Evolutionary conservation across 2,113 vertebrate species (phyloP), one percentile per base, ranked within the genome.

Genomic region (Coracopsis vasa): DNA sequence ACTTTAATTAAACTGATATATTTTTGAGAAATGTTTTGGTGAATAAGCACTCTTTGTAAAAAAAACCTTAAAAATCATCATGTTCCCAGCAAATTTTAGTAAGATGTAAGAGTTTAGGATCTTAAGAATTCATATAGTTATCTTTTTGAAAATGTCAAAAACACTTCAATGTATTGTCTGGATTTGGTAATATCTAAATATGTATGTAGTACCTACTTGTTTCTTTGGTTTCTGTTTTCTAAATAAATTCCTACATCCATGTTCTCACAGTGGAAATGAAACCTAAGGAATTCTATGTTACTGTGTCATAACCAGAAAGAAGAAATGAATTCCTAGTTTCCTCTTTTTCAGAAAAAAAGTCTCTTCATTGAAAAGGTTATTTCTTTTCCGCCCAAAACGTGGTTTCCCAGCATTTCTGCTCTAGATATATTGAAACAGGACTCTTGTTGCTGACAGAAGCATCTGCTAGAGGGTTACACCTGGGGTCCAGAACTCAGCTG

Each of bases 401-500:
- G 11, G 42, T 91, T 94, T 91, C 13, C 35, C 35, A 81, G 47
- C 8, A 79, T 71, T 88, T 79, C 42, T 74, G 15, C 61, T 60
- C 47, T 28, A 70, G 19, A 25, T 50, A 81, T 80, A 74, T 72
- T 67, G 61, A 89, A 91, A 74, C 6, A 71, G 51, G 28, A 28
- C 39, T 81, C 51, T 44, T 35, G 18, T 19, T 83, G 20, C 86
- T 94, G 86, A 73, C 58, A 89, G 73, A 79, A 37, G 51, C 79
- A 84, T 95, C 54, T 92, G 80, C 51, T 89, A 56, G 51, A 85
- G 25, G 39, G 35, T 54, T 91, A 37, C 69, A 28, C 51, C 66
- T 85, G 47, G 47, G 33, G 56, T 87, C 47, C 89, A 91, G 51
- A 91, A 86, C n/a, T 94, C 92, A 86, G 50, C n/a, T 88, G 50